Percentiles rank a stretch among this genome's conserved stretches.
Conservation (phyloP, 1,140 invertebrate species). For the Schlechtendalia chinensis region DNA sequence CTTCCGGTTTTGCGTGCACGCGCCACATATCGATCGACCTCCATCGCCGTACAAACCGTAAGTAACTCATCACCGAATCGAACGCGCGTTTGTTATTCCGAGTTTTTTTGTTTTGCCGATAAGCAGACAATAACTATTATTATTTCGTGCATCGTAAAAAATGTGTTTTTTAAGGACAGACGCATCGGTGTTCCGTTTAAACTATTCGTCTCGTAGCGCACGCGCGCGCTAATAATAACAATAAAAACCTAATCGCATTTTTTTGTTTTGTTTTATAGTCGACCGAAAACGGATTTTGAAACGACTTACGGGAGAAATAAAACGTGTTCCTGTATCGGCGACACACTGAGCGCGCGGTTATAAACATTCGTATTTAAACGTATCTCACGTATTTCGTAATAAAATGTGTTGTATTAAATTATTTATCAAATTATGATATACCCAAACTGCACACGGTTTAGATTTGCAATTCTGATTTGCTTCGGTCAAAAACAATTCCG, state of each 20-base stretch:
- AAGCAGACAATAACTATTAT: neutral
- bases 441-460: no score
- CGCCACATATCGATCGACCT: neutral
- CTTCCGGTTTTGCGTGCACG: constrained; percentile 10
- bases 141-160: neutral
- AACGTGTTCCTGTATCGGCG: neutral
- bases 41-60: neutral
- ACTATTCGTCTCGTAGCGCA: neutral
- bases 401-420: no score
- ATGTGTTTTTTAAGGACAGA: constrained; percentile 8
- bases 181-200: neutral
- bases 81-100: neutral
- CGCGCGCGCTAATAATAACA: neutral
- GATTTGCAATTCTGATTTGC: no score
- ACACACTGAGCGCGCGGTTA: no score
- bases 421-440: no score
- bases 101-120: neutral
- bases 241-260: neutral
- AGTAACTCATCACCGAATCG: neutral
- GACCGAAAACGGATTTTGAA: constrained; percentile 1
- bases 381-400: no score
- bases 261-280: no score
- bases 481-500: no score
- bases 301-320: neutral
- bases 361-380: no score